A percentile compares a stretch with the other conserved stretches of the same genome.
Conservation (phyloP, 2,888 invertebrate species). For the Drosophila pseudotalamancana region DNA sequence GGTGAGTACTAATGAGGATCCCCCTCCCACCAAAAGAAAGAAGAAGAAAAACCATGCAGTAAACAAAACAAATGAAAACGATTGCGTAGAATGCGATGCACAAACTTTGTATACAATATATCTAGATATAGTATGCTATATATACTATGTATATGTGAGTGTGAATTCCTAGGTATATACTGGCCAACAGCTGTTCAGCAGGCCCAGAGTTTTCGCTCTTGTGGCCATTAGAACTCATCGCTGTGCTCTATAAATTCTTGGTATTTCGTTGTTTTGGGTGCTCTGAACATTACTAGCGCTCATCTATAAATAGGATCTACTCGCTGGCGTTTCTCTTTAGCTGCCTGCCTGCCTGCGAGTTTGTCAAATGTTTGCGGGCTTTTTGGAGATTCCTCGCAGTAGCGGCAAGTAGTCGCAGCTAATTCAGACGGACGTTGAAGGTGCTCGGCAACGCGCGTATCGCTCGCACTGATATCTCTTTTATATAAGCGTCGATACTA, state of each 20-base stretch:
- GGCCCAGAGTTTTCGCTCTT: conserved; percentile 51
- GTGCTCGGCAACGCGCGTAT: conserved; percentile 53
- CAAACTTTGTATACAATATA: conserved; percentile 10
- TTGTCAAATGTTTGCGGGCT: conserved; percentile 40
- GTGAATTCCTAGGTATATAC: conserved; percentile 5
- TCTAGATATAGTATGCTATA: not conserved
- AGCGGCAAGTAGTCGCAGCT: conserved; percentile 64
- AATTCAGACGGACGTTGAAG: conserved; percentile 62
- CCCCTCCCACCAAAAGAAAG: not conserved
- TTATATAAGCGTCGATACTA: conserved; percentile 69
- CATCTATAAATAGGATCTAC: conserved; percentile 66
- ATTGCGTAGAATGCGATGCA: conserved; percentile 37
- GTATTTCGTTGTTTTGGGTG: conserved; percentile 29
- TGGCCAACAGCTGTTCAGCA: conserved; percentile 55
- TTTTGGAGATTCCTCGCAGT: conserved; percentile 76
- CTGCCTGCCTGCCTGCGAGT: conserved; percentile 33
- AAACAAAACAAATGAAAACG: conserved; percentile 65
- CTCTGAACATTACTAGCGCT: conserved; percentile 63
- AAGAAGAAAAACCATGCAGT: conserved; percentile 29
- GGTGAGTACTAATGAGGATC: conserved; percentile 70
- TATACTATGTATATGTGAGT: conserved; percentile 3
- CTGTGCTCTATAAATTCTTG: conserved; percentile 49
- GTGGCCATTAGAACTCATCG: conserved; percentile 36
- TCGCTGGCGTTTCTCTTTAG: conserved; percentile 60
- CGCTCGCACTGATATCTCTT: conserved; percentile 42